phyloP scores from a whole-genome alignment of 2,113 vertebrate species.

The Notarius quadriscutis region DNA sequence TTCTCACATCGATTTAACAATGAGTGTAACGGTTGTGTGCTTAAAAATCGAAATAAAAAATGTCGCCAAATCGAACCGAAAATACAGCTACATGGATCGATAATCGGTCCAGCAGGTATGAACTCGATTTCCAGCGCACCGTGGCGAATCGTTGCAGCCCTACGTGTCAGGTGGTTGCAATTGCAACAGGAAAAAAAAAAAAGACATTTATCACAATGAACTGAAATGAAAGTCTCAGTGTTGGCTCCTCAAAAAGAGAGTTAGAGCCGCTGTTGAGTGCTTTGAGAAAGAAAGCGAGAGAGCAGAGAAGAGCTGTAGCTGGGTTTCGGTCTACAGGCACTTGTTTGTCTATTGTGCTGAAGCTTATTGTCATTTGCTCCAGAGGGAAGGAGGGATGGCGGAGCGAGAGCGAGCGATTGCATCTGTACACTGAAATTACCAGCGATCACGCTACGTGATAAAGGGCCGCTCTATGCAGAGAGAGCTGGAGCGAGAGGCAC shows the following conservation, averaged over 20 bases:
- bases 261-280: not conserved
- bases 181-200: too few species aligned
- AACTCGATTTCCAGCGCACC: too few species aligned
- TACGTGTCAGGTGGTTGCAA: too few species aligned
- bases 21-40: too few species aligned
- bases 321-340: slow-evolving; percentile 60
- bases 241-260: not conserved
- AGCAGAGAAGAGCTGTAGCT: slow-evolving; percentile 8
- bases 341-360: slow-evolving; percentile 75
- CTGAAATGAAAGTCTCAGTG: not conserved
- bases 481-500: slow-evolving; percentile 37
- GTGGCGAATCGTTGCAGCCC: too few species aligned
- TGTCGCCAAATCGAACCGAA: too few species aligned
- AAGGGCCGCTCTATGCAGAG: slow-evolving; percentile 56
- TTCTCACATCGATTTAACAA: too few species aligned
- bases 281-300: not conserved
- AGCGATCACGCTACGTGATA: slow-evolving; percentile 73
- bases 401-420: slow-evolving; percentile 69
- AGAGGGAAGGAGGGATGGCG: slow-evolving; percentile 58
- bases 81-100: too few species aligned
- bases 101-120: too few species aligned
- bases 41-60: too few species aligned
- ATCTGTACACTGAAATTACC: slow-evolving; percentile 80
- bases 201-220: not conserved
- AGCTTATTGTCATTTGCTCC: slow-evolving; percentile 77